A percentile compares a stretch with the other conserved stretches of the same genome.
phyloP scores from a whole-genome alignment of 2,797 vertebrate genomes.

The Eleutherodactylus coqui region DNA sequence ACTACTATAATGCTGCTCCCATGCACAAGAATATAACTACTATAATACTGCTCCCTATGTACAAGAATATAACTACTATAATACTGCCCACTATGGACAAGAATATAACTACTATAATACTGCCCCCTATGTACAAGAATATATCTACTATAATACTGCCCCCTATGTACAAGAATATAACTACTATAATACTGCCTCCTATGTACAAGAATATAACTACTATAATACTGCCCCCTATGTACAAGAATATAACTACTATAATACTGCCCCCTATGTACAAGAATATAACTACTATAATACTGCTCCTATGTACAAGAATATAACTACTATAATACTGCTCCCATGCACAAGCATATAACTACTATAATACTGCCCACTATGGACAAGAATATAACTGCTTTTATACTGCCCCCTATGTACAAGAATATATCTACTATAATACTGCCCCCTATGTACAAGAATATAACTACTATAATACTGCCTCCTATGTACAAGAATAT shows the following conservation, averaged over 20 bases:
- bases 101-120: too few relatives aligned
- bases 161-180: background rate
- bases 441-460: background rate
- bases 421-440: background rate
- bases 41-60: background rate
- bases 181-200: too few relatives aligned
- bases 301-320: slow-evolving; percentile 4
- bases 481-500: too few relatives aligned
- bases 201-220: too few relatives aligned
- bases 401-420: too few relatives aligned
- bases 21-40: too few relatives aligned
- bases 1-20: too few relatives aligned
- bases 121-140: too few relatives aligned
- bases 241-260: slow-evolving; percentile 5
- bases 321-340: slow-evolving; percentile 4
- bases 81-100: too few relatives aligned
- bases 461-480: background rate
- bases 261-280: too few relatives aligned
- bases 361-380: background rate
- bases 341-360: background rate
- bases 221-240: background rate
- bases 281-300: background rate
- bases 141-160: background rate
- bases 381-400: background rate
- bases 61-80: background rate